Evolutionary conservation across 2,113 vertebrate genomes (phyloP).

Genomic region (Vulpes ferrilata): DNA sequence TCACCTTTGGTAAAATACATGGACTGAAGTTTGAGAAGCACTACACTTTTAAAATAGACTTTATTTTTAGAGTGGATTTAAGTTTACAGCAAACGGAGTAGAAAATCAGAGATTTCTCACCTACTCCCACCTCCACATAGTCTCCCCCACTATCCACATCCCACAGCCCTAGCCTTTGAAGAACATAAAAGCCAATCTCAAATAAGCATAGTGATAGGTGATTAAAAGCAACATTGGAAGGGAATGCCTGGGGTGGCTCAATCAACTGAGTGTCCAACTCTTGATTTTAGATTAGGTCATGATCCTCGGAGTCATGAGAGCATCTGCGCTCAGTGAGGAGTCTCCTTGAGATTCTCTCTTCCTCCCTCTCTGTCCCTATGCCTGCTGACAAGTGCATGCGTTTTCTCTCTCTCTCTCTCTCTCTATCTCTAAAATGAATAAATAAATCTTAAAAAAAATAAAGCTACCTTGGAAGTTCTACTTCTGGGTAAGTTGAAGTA

Average conservation of each 20-base stretch:
- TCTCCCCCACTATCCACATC: background rate
- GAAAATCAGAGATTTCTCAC: background rate
- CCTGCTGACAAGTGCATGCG: background rate
- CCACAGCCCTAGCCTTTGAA: background rate
- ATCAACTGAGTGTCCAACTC: background rate
- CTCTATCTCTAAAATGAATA: background rate
- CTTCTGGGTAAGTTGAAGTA: background rate
- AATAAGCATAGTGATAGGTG: background rate
- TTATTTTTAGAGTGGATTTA: background rate
- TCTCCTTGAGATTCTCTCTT: background rate
- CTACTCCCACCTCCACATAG: background rate
- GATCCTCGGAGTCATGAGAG: too few species aligned
- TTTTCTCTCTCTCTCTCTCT: background rate
- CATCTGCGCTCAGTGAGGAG: background rate
- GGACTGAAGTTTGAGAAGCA: background rate
- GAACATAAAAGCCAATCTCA: background rate
- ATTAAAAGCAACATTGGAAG: background rate
- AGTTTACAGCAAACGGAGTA: background rate
- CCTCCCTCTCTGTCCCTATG: background rate
- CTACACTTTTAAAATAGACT: background rate
- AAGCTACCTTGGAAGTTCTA: background rate
- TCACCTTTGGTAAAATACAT: background rate
- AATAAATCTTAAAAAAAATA: background rate
- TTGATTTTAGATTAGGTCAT: background rate
- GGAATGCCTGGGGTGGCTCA: background rate